Evolutionary conservation across 1,140 invertebrate genomes (phyloP).

Genomic region (Magallana gigas): DNA sequence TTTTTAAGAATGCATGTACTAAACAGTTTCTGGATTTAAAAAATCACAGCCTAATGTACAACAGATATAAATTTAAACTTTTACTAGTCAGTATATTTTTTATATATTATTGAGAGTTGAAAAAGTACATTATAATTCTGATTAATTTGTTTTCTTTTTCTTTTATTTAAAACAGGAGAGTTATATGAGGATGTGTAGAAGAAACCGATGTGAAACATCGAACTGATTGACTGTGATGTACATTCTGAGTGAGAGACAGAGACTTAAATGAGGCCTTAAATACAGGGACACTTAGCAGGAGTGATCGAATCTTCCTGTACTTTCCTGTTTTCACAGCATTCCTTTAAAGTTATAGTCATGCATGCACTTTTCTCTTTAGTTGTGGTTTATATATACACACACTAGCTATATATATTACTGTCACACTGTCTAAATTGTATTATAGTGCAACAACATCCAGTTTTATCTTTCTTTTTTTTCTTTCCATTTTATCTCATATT

Average conservation of each 20-base stretch:
- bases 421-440: background rate
- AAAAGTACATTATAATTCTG: too few species aligned
- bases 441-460: background rate
- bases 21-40: too few species aligned
- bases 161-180: background rate
- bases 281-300: background rate
- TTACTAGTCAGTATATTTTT: too few species aligned
- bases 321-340: background rate
- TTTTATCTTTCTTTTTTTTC: too few species aligned
- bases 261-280: background rate
- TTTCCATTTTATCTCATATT: too few species aligned
- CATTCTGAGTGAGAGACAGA: too few species aligned
- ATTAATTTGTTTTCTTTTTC: too few species aligned
- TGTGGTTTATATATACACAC: too few species aligned
- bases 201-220: background rate
- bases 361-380: background rate
- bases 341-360: background rate
- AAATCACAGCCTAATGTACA: too few species aligned
- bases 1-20: too few species aligned
- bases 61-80: too few species aligned
- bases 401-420: background rate
- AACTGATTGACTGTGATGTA: background rate
- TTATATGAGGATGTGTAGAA: conserved; percentile 6
- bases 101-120: too few species aligned
- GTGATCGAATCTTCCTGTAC: background rate